Evolutionary conservation across 2,113 vertebrate genomes (phyloP), one percentile per base, ranked within the genome.

Genomic region (Sigmodon hispidus): DNA sequence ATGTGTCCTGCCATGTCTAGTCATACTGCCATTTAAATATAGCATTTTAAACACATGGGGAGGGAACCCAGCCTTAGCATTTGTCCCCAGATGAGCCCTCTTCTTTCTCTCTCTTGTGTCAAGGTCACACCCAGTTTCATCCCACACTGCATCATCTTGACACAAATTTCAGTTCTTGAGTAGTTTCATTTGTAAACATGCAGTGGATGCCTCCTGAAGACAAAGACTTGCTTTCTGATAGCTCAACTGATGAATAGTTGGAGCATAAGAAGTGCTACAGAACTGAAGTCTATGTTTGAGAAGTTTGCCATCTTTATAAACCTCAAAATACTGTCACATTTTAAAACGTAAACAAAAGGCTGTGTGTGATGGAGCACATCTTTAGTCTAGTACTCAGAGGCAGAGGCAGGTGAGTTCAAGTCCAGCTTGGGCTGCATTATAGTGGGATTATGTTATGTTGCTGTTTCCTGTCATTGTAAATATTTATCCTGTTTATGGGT

Each of bases 141-240:
- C 55, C 24, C 31, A 15, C 43, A 17, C 19, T 65, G 17, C 40
- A 70, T 86, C 45, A 59, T 75, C 90, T 69, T 29, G 55, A 88
- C 76, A 43, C 61, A 36, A 72, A 79, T 89, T 81, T 86, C 24
- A 69, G 40, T 19, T 55, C 48, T 85, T 57, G 57, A 79, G 72
- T 92, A 72, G 77, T 85, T 95, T 77, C 72, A 76, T 94, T 76
- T 93, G 59, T 83, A 75, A 83, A 63, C 43, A 80, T 77, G 87
- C 59, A 75, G 31, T 31, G 45, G 69, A 0, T 79, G 31, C 73
- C 84, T 73, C 24, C 31, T 69, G 45, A 72, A 86, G 76, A 93
- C 45, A 96, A 84, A 45, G 3, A 5, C 57, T 45, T 77, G 75
- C 61, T 36, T 69, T 50, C 48, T 21, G 59, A 87, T 59, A 88